Conservation (phyloP, 2,888 invertebrate genomes). For the Zygaena filipendulae region DNA sequence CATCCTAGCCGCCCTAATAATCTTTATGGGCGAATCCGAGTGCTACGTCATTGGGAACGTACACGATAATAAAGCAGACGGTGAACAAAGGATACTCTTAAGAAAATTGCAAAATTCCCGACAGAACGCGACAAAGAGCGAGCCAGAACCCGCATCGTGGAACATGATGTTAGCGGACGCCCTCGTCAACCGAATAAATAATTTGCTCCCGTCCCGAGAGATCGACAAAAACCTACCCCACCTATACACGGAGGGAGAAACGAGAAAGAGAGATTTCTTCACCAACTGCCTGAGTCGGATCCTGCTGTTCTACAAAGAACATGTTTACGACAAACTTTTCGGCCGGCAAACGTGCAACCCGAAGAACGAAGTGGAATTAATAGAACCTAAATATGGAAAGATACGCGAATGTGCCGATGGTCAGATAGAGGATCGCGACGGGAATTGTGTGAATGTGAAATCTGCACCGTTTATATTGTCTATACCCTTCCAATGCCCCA, state of each 20-base stretch:
- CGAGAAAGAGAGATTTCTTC: conserved; percentile 20
- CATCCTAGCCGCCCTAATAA: conserved; percentile 31
- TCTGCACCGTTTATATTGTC: conserved; percentile 36
- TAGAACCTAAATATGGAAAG: conserved; percentile 40
- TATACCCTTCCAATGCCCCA: conserved; percentile 44
- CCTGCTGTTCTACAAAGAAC: conserved; percentile 34
- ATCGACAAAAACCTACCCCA: conserved; percentile 21
- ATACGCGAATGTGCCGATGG: conserved; percentile 30
- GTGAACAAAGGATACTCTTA: conserved; percentile 37
- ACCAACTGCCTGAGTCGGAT: conserved; percentile 31
- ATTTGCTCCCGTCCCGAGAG: conserved; percentile 25
- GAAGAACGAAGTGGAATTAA: conserved; percentile 41
- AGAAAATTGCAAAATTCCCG: conserved; percentile 45
- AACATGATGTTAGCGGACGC: conserved; percentile 48
- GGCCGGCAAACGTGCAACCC: conserved; percentile 25
- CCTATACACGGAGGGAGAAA: conserved; percentile 16
- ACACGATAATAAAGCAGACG: conserved; percentile 21
- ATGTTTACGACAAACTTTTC: conserved; percentile 37
- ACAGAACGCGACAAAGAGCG: conserved; percentile 21
- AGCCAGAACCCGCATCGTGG: conserved; percentile 35
- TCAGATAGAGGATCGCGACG: conserved; percentile 24
- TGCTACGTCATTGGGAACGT: conserved; percentile 26
- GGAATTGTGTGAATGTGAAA: conserved; percentile 26
- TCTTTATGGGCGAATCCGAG: conserved; percentile 30
- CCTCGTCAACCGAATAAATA: conserved; percentile 41